Base-by-base conservation (phyloP, 1,140 invertebrate genomes). In the Sitodiplosis mosellana region DNA sequence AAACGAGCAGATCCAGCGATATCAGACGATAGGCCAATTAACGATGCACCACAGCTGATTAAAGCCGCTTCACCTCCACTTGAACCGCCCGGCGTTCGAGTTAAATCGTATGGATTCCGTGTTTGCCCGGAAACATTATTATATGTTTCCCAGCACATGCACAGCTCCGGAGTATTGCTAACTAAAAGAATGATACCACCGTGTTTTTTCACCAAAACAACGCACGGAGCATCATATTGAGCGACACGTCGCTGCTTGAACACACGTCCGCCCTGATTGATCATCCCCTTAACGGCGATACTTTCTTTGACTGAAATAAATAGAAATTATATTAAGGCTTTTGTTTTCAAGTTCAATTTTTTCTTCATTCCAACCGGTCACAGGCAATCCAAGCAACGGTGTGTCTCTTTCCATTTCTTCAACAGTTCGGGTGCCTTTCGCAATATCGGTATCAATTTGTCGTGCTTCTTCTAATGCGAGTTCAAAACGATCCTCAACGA, bases 131-230 rank as follows among this genome's bases (percentile, higher is more conserved):
- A 86, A 0, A 92, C 72, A 47, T 80, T 80, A 67, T 96, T 97
- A 51, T 74, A 80, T 0, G 82, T 87, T 63, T 96, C 90, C 77
- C 82, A 90, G 64, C 81, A 84, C 72, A 90, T 71, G 53, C 85
- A 89, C n/a, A 91, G 66, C 61, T 96, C 90, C 2, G 90, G 88
- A 1, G 87, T 83, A 63, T 94, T 96, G 15, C 87, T 92, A 1
- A 89, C 78, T n/a, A 78, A 74, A 11, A 94, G 61, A 3, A 83
- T 78, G 53, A 96, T 92, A 14, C 81, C 87, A n/a, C 92, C 88
- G 34, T 83, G 80, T 37, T 76, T 61, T 53, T 75, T 73, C 15
- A 86, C 70, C 14, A 73, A 66, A 20, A 62, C 65, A 0, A 93
- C 78, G 10, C 76, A 74, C 2, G 75, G 73, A 1, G 84, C 83